Base-by-base conservation (phyloP, 2,797 vertebrate genomes). In the Calcarius lapponicus region DNA sequence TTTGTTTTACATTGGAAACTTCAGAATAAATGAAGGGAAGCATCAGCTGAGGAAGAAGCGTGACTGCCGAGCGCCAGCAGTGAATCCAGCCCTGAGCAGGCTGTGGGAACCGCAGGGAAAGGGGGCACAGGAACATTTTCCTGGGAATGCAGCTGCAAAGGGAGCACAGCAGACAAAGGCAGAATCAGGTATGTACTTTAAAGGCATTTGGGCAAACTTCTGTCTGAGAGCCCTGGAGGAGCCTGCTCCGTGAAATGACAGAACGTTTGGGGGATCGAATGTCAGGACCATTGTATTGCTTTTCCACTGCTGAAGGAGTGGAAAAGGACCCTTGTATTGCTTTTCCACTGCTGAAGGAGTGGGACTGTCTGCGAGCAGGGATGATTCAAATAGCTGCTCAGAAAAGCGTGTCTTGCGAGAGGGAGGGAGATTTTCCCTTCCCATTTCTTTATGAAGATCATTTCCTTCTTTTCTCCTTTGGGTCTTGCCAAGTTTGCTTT, bases 1-100 rank as follows among this genome's bases (percentile, higher is more conserved):
- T 97, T 98, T 97, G 96, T 91, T 97, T 98, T 96, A 97, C 96
- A 95, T 92, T 28, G 75, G 93, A 95, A 97, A 97, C 97, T 98
- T 98, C 90, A 95, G 96, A 96, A 98, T 97, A 98, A 97, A 98
- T 97, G 96, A 97, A 97, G 90, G 92, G 92, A 94, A 95, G 85
- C 78, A 90, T 92, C 95, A 86, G n/a, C 66, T 58, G 91, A 95
- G 71, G 81, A 92, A 96, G 95, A 92, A 90, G 92, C 89, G 79
- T 94, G 14, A 88, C 94, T 70, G 74, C 94, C 5, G 80, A 96
- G 95, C 95, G 58, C 86, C 97, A 93, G 97, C 96, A 70, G 75
- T 71, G 94, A 96, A 95, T 97, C 92, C 87, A 88, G 88, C 92
- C 96, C 93, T n/a, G 86, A 96, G 81, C 92, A 60, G 80, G 54